Percentiles rank a stretch among this genome's conserved stretches.
phyloP scores from a whole-genome alignment of 2,797 vertebrate genomes.

The Cephalopachus bancanus region DNA sequence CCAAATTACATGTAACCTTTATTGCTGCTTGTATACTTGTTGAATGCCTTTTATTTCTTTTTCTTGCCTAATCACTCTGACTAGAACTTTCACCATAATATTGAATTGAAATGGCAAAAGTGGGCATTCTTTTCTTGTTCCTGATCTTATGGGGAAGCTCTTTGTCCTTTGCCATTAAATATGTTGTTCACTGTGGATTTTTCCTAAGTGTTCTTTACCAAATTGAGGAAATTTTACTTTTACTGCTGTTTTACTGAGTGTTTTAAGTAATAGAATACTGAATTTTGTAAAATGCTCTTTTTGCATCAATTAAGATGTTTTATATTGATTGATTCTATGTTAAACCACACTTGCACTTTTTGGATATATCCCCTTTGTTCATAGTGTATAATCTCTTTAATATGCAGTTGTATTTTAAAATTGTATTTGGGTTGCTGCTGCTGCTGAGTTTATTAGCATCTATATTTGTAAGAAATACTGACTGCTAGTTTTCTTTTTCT shows the following conservation, averaged over 20 bases:
- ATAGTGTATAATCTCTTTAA: background rate
- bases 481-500: background rate
- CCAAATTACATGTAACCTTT: too few relatives aligned
- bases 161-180: too few relatives aligned
- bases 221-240: too few relatives aligned
- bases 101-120: too few relatives aligned
- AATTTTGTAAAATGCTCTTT: background rate
- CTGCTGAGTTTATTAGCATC: background rate
- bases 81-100: too few relatives aligned
- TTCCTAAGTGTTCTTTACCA: too few relatives aligned
- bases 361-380: background rate
- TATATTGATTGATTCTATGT: background rate
- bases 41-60: too few relatives aligned
- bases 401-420: background rate
- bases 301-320: background rate
- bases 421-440: background rate
- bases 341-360: background rate
- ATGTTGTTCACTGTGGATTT: too few relatives aligned
- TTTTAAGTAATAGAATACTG: background rate
- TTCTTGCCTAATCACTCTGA: too few relatives aligned
- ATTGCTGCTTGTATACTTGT: too few relatives aligned
- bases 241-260: background rate
- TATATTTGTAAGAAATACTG: background rate
- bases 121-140: too few relatives aligned
- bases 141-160: too few relatives aligned